Evolutionary conservation across 1,140 invertebrate species (phyloP).

Genomic region (Conus ventricosus): DNA sequence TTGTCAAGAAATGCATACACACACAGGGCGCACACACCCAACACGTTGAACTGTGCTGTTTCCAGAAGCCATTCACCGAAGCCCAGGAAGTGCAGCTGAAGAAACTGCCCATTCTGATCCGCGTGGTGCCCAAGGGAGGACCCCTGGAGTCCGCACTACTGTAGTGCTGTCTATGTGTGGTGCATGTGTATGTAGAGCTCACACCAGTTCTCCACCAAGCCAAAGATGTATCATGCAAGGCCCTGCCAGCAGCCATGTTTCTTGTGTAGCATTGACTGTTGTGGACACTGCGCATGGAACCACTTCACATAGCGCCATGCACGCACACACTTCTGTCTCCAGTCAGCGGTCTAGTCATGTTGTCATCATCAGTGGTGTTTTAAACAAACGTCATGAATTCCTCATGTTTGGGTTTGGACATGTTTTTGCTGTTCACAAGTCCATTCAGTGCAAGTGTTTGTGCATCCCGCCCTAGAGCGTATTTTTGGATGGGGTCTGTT

Average conservation of each 20-base stretch:
- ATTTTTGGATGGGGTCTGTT: neutral
- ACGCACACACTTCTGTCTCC: neutral
- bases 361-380: neutral
- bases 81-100: constrained; percentile 26
- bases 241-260: neutral
- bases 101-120: constrained; percentile 21
- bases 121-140: constrained; percentile 30
- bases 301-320: neutral
- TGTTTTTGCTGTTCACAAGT: neutral
- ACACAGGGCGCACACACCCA: too few relatives aligned
- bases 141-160: constrained; percentile 20
- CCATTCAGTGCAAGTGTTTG: neutral
- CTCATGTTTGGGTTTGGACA: neutral
- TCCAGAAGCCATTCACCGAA: constrained; percentile 20
- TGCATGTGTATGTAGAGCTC: neutral
- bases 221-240: constrained; percentile 19
- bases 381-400: neutral
- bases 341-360: constrained; percentile 16
- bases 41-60: neutral
- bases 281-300: neutral
- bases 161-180: neutral
- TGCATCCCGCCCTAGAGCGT: neutral
- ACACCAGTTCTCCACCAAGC: neutral
- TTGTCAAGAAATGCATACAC: neutral
- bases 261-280: constrained; percentile 4